Base-by-base conservation (phyloP, 2,888 invertebrate species). In the Dolichomitus sp. region DNA sequence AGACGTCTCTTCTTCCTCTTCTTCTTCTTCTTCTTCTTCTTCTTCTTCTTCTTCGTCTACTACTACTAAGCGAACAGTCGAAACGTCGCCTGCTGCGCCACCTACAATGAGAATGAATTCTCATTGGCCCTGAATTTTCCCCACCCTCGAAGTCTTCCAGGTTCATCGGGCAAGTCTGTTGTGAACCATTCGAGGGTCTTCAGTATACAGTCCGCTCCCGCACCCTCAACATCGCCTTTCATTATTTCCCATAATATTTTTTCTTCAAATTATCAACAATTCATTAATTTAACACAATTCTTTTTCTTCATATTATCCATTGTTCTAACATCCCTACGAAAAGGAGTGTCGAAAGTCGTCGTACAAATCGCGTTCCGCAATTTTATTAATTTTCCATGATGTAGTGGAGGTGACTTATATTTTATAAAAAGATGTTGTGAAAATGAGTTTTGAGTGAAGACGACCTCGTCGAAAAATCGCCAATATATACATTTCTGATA, bases 131-230 rank as follows among this genome's bases (percentile, higher is more conserved):
- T 66, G 63, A 78, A 66, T 57, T 23, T 65, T 65, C 70, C 75
- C 83, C 83, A 65, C 45, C 82, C 61, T 66, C 27, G 6, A 30
- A 7, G 14, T 27, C 30, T 65, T 48, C 57, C 1, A 7, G 23
- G 57, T 72, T 72, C 27, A 81, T 37, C 59, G 73, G 61, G 68
- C 70, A 50, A 63, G 30, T 37, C 42, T 70, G 72, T 52, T 54
- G 33, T 63, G 61, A 61, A 42, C 17, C 50, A 19, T 50, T 61
- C 52, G 72, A 63, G 61, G 37, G 27, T 45, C 81, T 66, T 63
- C 87, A 89, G 90, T 89, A 84, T 84, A 63, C 81, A 77, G 78
- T 83, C 74, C 68, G 75, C 85, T 81, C 69, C 77, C 81, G 77
- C 72, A 76, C 68, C 76, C 30, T 79, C 17, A 45, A 78, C 76